Evolutionary conservation across 2,888 invertebrate genomes (phyloP).

Genomic region (Brachypalpus laphriformis): DNA sequence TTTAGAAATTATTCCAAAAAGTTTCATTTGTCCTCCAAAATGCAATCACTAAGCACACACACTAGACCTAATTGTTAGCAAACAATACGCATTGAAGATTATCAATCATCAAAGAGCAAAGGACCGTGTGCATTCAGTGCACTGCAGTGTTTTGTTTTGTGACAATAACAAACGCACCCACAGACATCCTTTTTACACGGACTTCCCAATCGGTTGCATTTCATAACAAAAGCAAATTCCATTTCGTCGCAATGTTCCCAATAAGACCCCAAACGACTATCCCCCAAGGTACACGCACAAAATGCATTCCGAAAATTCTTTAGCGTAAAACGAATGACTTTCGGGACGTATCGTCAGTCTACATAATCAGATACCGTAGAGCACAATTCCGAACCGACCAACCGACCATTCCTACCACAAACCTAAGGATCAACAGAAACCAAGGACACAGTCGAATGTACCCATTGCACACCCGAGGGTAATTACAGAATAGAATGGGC

Average conservation of each 20-base stretch:
- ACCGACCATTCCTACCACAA: neutral
- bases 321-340: slow-evolving; percentile 65
- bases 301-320: slow-evolving; percentile 62
- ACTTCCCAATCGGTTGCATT: slow-evolving; percentile 18
- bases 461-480: slow-evolving; percentile 50
- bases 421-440: neutral
- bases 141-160: slow-evolving; percentile 45
- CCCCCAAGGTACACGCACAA: slow-evolving; percentile 47
- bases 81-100: slow-evolving; percentile 61
- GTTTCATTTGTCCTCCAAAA: neutral
- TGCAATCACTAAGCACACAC: slow-evolving; percentile 9
- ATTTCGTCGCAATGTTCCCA: slow-evolving; percentile 47
- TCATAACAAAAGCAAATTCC: slow-evolving; percentile 58
- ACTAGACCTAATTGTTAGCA: slow-evolving; percentile 56
- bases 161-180: slow-evolving; percentile 55
- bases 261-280: neutral
- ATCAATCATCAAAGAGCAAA: slow-evolving; percentile 57
- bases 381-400: slow-evolving; percentile 35
- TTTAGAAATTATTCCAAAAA: slow-evolving; percentile 27
- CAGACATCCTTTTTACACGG: slow-evolving; percentile 2
- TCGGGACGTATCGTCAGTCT: slow-evolving; percentile 48
- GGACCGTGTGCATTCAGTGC: neutral
- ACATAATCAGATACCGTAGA: slow-evolving; percentile 65
- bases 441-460: slow-evolving; percentile 57
- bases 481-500: slow-evolving; percentile 61